These are phyloP conservation scores for Conus ventricosus DNA, from an alignment of 1,140 invertebrate species.

Conservation along the genomic window DNA sequence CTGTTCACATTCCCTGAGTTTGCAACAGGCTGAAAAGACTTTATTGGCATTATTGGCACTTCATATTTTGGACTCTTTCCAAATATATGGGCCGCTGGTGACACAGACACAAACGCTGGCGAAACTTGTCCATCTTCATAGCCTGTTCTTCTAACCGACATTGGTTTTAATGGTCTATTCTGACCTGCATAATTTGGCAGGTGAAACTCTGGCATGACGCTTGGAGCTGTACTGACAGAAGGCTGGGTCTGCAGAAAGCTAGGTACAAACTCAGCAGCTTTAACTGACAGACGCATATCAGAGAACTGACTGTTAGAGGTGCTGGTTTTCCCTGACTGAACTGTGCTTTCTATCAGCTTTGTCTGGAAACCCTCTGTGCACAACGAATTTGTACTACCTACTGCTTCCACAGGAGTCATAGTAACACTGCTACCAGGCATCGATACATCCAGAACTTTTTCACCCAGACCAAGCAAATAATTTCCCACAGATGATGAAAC, in stretches of 20 bases:
- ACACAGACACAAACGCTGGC: background rate
- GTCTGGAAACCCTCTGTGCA: background rate
- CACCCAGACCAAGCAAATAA: no score
- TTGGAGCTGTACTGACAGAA: background rate
- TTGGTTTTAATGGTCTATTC: background rate
- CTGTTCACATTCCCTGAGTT: background rate
- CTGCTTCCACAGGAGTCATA: no score
- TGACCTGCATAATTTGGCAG: background rate
- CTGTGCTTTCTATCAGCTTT: background rate
- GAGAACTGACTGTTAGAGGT: background rate
- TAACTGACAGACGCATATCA: slow-evolving; percentile 30
- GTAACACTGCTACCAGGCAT: no score
- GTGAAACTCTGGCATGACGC: background rate
- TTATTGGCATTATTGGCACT: background rate
- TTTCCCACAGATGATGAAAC: background rate
- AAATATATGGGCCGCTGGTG: background rate
- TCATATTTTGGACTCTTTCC: background rate
- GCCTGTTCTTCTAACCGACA: background rate
- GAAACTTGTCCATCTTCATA: background rate
- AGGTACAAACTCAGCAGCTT: slow-evolving; percentile 49
- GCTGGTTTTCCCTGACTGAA: background rate
- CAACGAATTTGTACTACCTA: background rate
- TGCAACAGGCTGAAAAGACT: background rate
- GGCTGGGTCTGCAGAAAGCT: background rate
- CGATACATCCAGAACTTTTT: no score